Base-by-base conservation (phyloP, 2,797 vertebrate species). In the Rhynchotus rufescens region DNA sequence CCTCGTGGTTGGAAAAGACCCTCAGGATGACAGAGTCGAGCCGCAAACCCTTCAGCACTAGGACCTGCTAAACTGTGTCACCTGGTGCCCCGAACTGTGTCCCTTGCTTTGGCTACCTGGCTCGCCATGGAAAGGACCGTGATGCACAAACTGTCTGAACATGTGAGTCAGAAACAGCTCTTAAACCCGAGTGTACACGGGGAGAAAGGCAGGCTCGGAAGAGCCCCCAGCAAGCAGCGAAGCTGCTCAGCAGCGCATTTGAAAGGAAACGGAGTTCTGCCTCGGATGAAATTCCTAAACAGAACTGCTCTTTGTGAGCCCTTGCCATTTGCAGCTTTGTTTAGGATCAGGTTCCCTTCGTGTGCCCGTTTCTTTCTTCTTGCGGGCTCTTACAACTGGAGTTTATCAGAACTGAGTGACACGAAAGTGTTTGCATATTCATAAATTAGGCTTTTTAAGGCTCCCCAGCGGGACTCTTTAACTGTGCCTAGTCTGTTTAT, bases 401-500 rank as follows among this genome's bases (percentile, higher is more conserved):
- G 57, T 83, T 94, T 90, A 91, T 94, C 82, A 78, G 64, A 85
- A 74, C 54, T 79, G 80, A 96, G 71, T 94, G 89, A 94, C 64
- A 44, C 68, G 52, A 15, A 93, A 51, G 51, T 86, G 60, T 93
- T 97, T 95, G 86, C 51, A 23, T 93, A 74, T 93, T 96, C 85
- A 80, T 89, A 84, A 90, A 88, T 95, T 45, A 74, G 36, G 90
- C 65, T 87, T 96, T 89, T 89, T 89, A 96, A 94, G 89, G 42
- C 52, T 93, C 95, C 91, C 85, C 88, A 34, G 60, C 73, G 92
- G 87, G 69, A 69, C 84, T 86, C 68, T 95, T 94, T 95, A 94
- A 57, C 89, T 92, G 13, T 77, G 65, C 62, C 94, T 93, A 88
- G 86, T 92, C 91, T 96, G 52, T 92, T 96, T 96, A 92, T 93